Base-by-base conservation (phyloP, 1,140 invertebrate genomes). In the Drosophila kurseongensis region DNA sequence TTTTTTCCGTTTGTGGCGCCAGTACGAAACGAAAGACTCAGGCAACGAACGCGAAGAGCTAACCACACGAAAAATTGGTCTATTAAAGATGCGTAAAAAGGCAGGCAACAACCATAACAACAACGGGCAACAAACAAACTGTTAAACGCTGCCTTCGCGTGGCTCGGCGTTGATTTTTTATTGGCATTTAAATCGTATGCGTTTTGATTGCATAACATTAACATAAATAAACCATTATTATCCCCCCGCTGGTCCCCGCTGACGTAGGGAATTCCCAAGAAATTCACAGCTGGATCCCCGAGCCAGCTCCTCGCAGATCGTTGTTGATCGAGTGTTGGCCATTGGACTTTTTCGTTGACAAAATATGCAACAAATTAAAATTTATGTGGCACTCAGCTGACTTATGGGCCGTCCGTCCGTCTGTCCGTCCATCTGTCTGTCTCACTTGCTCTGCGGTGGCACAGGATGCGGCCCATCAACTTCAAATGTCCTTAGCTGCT, bases 341-440 rank as follows among this genome's bases (percentile, higher is more conserved):
- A n/a, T 27, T 51, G 10, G 55, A 52, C 16, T 44, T 71, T 78
- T 80, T 75, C 75, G 89, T 91, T 91, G 90, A 91, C 90, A 91
- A 91, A 91, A 91, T 91, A 91, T 91, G 83, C 90, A 91, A 91
- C 90, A 91, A 91, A 91, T 91, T 91, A 91, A 91, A 91, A 91
- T 91, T 91, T 91, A 91, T 91, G 81, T 90, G 88, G 72, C 51
- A 67, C 66, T 65, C 42, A 69, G 69, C 59, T 88, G 82, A 88
- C 75, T 88, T 86, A 86, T 88, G 75, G 75, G 14, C 48, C 48
- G 12, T 16, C 16, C 4, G 5, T 16, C 16, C 14, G 4, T 16
- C 14, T 44, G 41, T 4, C 45, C 13, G 5, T 27, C 18, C 5
- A 6, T 32, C 29, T 32, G 5, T 32, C 29, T 32, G 18, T n/a